phyloP scores from a whole-genome alignment of 2,888 invertebrate genomes.

The Eupithecia centaureata region DNA sequence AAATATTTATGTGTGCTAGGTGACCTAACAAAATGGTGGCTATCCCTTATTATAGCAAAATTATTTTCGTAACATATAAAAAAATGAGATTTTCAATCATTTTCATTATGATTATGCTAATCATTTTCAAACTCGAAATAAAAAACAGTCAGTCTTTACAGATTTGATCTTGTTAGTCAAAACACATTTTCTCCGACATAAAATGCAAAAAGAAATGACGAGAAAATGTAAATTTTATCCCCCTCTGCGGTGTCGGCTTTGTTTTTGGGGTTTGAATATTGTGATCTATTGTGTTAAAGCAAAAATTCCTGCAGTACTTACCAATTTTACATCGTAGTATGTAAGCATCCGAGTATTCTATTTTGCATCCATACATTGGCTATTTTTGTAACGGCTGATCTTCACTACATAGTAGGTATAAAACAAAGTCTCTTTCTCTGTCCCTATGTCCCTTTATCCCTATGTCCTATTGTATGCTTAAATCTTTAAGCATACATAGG shows the following conservation, averaged over 20 bases:
- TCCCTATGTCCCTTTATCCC: too few species aligned
- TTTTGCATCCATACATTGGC: too few species aligned
- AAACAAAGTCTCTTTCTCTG: too few species aligned
- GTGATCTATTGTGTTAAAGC: slow-evolving; percentile 15
- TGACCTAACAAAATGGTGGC: too few species aligned
- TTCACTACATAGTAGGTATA: too few species aligned
- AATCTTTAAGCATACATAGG: too few species aligned
- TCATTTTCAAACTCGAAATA: not conserved
- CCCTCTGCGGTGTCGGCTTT: slow-evolving; percentile 41
- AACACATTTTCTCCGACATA: slow-evolving; percentile 62
- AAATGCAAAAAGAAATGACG: slow-evolving; percentile 63
- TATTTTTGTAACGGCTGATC: too few species aligned
- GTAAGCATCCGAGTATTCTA: not conserved
- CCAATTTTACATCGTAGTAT: not conserved
- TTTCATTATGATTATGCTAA: slow-evolving; percentile 23
- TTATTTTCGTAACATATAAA: not conserved
- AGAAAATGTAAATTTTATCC: slow-evolving; percentile 67
- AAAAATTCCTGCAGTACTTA: slow-evolving; percentile 18
- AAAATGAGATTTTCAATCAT: not conserved
- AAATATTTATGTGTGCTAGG: too few species aligned
- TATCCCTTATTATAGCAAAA: too few species aligned
- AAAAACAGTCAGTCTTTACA: slow-evolving; percentile 1
- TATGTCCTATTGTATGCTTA: too few species aligned
- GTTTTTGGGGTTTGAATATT: slow-evolving; percentile 29
- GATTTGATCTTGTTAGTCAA: slow-evolving; percentile 54